Base-by-base conservation (phyloP, 2,888 invertebrate genomes). In the Acleris holmiana region DNA sequence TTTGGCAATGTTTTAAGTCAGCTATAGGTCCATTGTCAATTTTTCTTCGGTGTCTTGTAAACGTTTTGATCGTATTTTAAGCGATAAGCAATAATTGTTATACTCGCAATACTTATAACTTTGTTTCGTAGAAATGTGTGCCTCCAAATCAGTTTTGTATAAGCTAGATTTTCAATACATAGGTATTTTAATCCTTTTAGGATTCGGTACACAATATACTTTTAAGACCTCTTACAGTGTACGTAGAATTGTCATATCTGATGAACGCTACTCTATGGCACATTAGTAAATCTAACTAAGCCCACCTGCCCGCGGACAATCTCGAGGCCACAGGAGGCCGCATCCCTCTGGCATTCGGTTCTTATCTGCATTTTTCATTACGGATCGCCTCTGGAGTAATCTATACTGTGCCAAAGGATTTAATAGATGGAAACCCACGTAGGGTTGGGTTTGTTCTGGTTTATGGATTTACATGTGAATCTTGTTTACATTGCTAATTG, bases 291-390 rank as follows among this genome's bases (percentile, higher is more conserved):
- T 62, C 40, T 47, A 48, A 58, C 40, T 47, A 48, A 58, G 63
- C 47, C 29, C 18, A 58, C 58, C 58, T 63, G 62, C 46, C 47
- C 21, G 8, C 23, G 18, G 23, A 55, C 51, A 25, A 56, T 62
- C 61, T 62, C 41, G 19, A 55, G 29, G 53, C 46, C 57, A 48
- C 51, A 58, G 58, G 63, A 53, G 58, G 40, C 47, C 46, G 46
- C 29, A 44, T 50, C 23, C 57, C 55, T 15, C 47, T n/a, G 25
- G 46, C 51, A 51, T 57, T 58, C 23, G 18, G 51, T 58, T 63
- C 46, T 57, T 58, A 63, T 63, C 57, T 63, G 63, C 63, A 57
- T 63, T 63, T 63, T 63, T 63, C 63, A 63, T 63, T 63, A 63
- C 51, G 6, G 23, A 25, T 48, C 53, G 51, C 51, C 23, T 29